Evolutionary conservation across 2,113 vertebrate genomes (phyloP), one percentile per base, ranked within the genome.

Genomic region (Saguinus imperator): DNA sequence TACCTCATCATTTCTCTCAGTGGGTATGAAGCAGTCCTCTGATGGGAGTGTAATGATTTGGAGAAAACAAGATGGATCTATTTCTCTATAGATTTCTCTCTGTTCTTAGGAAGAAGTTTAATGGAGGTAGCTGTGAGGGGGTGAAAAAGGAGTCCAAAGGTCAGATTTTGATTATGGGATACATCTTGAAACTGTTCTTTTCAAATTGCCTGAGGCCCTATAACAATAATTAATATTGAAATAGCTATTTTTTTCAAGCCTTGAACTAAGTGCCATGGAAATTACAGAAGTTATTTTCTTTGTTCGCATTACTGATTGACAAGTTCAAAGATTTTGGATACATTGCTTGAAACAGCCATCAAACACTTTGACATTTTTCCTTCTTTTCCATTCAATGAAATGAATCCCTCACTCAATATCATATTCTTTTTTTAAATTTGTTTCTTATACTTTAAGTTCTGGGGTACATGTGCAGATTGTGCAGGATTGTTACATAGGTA

Each of bases 281-380:
- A 91, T 93, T 94, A 91, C 37, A 93, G 89, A 95, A 91, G 27
- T 48, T 94, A 8, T 89, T 94, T 97, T 89, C 37, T 97, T 90
- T 75, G 45, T 96, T 89, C 40, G 76, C 23, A 68, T 89, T 94
- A 92, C 48, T 79, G 45, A 95, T 92, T 93, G 81, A 52, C 61
- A 97, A 68, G 85, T 84, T 94, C 16, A 94, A 88, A 81, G 61
- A 84, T 50, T 94, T 96, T 87, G 58, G 32, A 89, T 81, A 50
- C 70, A 45, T 80, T 92, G 87, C 79, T 79, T 91, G 35, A 16
- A 85, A 45, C 23, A 75, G 86, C 23, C 43, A 96, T n/a, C 61
- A 93, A 93, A 88, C 87, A 89, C 21, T 93, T 97, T 61, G 35
- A 43, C 40, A 85, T 85, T 81, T 87, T 94, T 80, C 50, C 17